These are phyloP conservation scores for Hippocampus mohnikei DNA, from an alignment of 2,113 vertebrate genomes.

Conservation along the genomic window DNA sequence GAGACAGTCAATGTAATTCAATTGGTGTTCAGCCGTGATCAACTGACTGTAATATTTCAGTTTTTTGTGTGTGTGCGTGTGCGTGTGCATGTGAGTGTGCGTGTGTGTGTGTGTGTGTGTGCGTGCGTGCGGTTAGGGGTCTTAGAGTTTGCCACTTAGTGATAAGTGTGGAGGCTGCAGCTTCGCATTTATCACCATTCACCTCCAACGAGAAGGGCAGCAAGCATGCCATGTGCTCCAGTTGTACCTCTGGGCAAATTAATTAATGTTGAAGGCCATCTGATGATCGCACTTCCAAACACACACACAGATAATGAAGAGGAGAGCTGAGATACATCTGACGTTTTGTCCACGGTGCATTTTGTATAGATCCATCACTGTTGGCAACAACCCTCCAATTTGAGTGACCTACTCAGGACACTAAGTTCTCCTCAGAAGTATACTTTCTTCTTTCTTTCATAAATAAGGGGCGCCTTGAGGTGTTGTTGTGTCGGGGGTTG, in stretches of 20 bases:
- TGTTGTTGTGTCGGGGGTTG: constrained; percentile 16
- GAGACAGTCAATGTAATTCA: constrained; percentile 8
- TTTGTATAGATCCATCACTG: constrained; percentile 53
- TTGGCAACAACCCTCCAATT: constrained; percentile 40
- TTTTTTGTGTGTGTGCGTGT: constrained; percentile 12
- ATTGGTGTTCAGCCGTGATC: constrained; percentile 31
- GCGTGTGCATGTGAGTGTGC: constrained; percentile 6
- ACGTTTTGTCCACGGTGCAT: constrained; percentile 25
- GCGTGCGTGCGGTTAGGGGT: constrained; percentile 44
- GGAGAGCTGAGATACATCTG: constrained; percentile 27
- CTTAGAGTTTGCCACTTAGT: constrained; percentile 41
- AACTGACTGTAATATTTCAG: not conserved
- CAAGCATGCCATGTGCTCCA: constrained; percentile 24
- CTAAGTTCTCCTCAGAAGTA: constrained; percentile 37
- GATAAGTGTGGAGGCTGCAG: constrained; percentile 34
- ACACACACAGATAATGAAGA: constrained; percentile 36
- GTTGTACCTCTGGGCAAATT: constrained; percentile 41
- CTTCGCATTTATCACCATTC: constrained; percentile 41
- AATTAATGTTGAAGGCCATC: constrained; percentile 40
- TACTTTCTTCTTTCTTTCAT: too few relatives aligned
- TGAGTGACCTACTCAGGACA: constrained; percentile 42
- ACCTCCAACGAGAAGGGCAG: constrained; percentile 32
- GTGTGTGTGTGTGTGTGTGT: too few relatives aligned
- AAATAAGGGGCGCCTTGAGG: constrained; percentile 34
- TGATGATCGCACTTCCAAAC: constrained; percentile 24